Evolutionary conservation across 2,888 invertebrate genomes (phyloP).

Genomic region (Lasius platythorax): DNA sequence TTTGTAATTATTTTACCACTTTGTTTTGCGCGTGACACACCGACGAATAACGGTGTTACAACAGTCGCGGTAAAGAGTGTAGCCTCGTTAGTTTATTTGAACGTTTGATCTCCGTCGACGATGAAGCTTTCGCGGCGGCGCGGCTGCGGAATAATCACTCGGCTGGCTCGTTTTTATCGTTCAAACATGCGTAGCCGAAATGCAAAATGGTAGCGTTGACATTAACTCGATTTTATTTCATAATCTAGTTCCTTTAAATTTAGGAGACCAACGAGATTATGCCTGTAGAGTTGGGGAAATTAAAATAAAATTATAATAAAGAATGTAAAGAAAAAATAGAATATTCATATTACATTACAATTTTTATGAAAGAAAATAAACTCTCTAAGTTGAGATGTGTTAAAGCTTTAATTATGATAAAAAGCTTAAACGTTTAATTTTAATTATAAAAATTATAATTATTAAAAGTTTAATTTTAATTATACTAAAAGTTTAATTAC

Average conservation of each 20-base stretch:
- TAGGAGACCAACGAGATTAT: not conserved
- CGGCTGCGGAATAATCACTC: constrained; percentile 9
- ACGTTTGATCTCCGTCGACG: constrained; percentile 10
- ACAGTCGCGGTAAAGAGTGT: constrained; percentile 25
- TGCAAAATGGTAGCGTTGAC: not conserved
- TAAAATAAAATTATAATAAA: not conserved
- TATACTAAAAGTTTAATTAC: too few relatives aligned
- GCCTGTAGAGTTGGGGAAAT: not conserved
- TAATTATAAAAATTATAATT: too few relatives aligned
- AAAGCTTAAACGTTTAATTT: not conserved
- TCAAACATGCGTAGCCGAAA: not conserved
- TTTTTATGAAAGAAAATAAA: not conserved
- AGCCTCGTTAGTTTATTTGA: constrained; percentile 45
- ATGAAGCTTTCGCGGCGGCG: not conserved
- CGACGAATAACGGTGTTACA: constrained; percentile 27
- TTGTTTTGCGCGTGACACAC: constrained; percentile 33
- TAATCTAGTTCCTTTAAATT: not conserved
- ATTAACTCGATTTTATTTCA: not conserved
- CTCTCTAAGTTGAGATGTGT: not conserved
- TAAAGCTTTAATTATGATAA: not conserved
- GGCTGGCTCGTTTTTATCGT: not conserved
- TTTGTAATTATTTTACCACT: constrained; percentile 45
- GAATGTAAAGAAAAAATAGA: not conserved
- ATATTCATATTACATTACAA: not conserved
- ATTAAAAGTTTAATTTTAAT: too few relatives aligned